Conservation (phyloP, 2,888 invertebrate genomes). For the Apoda limacodes region DNA sequence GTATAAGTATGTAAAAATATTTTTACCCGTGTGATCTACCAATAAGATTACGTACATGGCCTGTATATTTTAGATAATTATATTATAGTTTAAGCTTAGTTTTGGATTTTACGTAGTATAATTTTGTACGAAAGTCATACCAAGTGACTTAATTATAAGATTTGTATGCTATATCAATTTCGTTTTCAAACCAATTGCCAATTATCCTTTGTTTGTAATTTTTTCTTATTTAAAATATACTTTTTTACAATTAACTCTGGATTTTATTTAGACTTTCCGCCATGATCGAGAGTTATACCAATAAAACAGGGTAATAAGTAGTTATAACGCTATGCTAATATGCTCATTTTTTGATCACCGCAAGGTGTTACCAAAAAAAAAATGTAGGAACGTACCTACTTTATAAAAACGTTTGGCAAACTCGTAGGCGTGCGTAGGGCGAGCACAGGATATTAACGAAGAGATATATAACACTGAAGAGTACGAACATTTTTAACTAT, state of each 20-base stretch:
- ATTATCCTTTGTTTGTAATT: constrained; percentile 44
- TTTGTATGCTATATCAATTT: constrained; percentile 30
- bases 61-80: constrained; percentile 54
- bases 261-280: constrained; percentile 24
- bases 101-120: constrained; percentile 27
- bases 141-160: constrained; percentile 32
- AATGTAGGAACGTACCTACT: no score
- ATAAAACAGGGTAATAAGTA: no score
- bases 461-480: no score
- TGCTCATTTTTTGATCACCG: no score
- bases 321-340: no score
- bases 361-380: no score
- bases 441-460: no score
- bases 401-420: no score
- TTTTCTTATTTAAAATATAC: constrained; percentile 54
- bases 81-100: constrained; percentile 28
- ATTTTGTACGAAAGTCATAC: constrained; percentile 32
- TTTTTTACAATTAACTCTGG: constrained; percentile 37
- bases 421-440: no score
- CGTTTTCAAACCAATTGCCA: constrained; percentile 47
- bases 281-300: no score
- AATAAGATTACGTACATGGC: constrained; percentile 40
- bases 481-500: no score
- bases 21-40: constrained; percentile 36
- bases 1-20: constrained; percentile 17